Evolutionary conservation across 2,113 vertebrate genomes (phyloP).

Genomic region (Thomomys bottae): DNA sequence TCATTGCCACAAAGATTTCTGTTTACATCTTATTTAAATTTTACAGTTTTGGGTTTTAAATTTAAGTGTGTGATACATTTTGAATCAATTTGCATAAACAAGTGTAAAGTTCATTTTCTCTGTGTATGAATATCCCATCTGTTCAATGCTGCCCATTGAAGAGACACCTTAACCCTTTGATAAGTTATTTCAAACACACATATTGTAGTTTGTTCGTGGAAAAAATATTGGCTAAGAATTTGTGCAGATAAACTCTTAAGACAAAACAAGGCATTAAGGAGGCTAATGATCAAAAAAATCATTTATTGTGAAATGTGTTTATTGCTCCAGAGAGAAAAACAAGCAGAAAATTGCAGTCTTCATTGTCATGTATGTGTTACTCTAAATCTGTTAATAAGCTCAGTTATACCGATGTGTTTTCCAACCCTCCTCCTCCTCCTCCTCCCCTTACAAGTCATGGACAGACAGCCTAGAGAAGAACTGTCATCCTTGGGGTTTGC

Average conservation of each 20-base stretch:
- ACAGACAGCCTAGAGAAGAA: background rate
- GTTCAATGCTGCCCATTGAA: constrained; percentile 25
- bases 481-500: background rate
- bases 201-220: constrained; percentile 24
- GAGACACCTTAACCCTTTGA: constrained; percentile 36
- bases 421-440: no score
- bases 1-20: constrained; percentile 6
- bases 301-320: background rate
- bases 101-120: background rate
- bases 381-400: background rate
- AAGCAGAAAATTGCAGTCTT: background rate
- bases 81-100: constrained; percentile 29
- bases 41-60: background rate
- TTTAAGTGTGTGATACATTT: constrained; percentile 11
- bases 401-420: background rate
- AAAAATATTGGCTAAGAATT: constrained; percentile 23
- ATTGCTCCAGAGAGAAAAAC: constrained; percentile 21
- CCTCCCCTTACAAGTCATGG: background rate
- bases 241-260: background rate
- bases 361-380: background rate
- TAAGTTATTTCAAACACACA: constrained; percentile 35
- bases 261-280: constrained; percentile 1
- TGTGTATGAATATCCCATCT: background rate
- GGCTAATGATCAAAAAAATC: constrained; percentile 31
- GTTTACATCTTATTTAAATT: background rate